Percentiles rank a stretch among this genome's conserved stretches.
phyloP scores from a whole-genome alignment of 1,140 invertebrate species.

The fruit fly (Drosophila melanogaster) region DNA sequence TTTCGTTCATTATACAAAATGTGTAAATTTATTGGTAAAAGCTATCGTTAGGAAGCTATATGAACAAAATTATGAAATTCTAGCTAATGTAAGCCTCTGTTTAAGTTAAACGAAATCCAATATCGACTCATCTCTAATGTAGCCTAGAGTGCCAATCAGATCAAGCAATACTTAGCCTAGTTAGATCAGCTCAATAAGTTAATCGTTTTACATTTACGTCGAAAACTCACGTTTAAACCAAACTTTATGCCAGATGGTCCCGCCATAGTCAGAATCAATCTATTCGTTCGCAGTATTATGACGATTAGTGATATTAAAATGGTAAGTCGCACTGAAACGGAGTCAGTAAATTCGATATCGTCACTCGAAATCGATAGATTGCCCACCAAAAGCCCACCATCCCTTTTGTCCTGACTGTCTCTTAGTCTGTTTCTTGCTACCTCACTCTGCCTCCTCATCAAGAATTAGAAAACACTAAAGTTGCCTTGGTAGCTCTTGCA shows the following conservation, averaged over 20 bases:
- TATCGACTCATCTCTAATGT: slow-evolving; percentile 25
- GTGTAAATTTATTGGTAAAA: slow-evolving; percentile 3
- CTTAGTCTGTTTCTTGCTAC: slow-evolving; percentile 20
- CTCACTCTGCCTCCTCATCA: slow-evolving; percentile 40
- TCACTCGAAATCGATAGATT: slow-evolving; percentile 34
- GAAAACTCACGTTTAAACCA: slow-evolving; percentile 70
- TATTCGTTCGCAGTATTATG: slow-evolving; percentile 98
- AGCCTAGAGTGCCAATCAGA: slow-evolving; percentile 43
- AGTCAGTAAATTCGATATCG: slow-evolving; percentile 23
- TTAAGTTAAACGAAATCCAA: slow-evolving; percentile 13
- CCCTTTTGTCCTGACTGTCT: not conserved
- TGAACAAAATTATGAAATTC: slow-evolving; percentile 12
- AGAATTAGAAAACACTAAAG: slow-evolving; percentile 44
- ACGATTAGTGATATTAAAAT: slow-evolving; percentile 99
- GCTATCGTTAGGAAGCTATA: slow-evolving; percentile 14
- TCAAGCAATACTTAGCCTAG: slow-evolving; percentile 45
- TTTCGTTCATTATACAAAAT: not conserved
- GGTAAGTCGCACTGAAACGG: slow-evolving; percentile 89
- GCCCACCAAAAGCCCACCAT: not conserved
- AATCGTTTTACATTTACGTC: slow-evolving; percentile 39
- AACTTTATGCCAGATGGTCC: slow-evolving; percentile 92
- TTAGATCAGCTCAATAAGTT: slow-evolving; percentile 53
- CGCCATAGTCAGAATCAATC: slow-evolving; percentile 96
- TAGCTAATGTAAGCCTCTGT: slow-evolving; percentile 44
- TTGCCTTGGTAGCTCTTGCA: slow-evolving; percentile 25